A percentile compares a stretch with the other conserved stretches of the same genome.
Conservation (phyloP, 2,797 vertebrate genomes). For the Pipistrellus pygmaeus region DNA sequence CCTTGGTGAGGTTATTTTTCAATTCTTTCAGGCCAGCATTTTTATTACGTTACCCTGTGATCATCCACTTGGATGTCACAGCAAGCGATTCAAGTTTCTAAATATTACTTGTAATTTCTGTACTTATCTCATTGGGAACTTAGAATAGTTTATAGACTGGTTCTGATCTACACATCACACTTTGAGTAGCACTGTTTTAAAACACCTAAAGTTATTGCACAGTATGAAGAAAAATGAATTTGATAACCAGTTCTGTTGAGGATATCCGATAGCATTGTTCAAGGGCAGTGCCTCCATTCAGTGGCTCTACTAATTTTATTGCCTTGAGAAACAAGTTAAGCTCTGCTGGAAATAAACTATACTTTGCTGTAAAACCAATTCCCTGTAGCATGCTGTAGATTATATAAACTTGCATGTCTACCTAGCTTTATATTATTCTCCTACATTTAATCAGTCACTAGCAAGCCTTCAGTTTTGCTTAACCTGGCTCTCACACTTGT, state of each 20-base stretch:
- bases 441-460: background rate
- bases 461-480: constrained; percentile 21
- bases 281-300: background rate
- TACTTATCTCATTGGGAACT: background rate
- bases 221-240: constrained; percentile 6
- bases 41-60: background rate
- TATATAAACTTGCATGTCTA: background rate
- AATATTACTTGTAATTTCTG: constrained; percentile 3
- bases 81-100: background rate
- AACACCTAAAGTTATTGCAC: background rate
- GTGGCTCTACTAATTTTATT: background rate
- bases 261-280: background rate
- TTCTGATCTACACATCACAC: background rate
- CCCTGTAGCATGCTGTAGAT: background rate
- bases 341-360: background rate
- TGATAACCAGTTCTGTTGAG: background rate
- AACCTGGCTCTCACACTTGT: background rate
- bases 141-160: background rate
- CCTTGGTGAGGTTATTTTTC: background rate
- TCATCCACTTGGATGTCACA: background rate
- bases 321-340: constrained; percentile 4
- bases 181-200: constrained; percentile 11
- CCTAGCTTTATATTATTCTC: background rate
- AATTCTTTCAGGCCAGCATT: background rate
- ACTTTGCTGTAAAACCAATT: background rate